These are phyloP conservation scores for Calephelis perditalis DNA, from an alignment of 2,888 invertebrate species.

Conservation along the genomic window DNA sequence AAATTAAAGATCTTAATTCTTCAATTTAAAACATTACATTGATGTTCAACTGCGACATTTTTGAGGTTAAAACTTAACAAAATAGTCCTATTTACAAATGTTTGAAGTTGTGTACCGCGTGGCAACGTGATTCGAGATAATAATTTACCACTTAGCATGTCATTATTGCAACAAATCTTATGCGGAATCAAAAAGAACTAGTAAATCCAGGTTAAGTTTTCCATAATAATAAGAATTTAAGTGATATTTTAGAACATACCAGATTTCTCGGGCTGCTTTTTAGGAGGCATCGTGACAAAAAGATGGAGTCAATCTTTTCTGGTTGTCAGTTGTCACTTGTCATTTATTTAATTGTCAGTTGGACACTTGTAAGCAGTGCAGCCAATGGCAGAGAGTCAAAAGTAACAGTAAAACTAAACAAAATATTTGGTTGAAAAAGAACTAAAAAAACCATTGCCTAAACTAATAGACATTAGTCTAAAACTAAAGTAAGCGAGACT, in stretches of 20 bases:
- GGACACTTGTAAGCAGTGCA: not conserved
- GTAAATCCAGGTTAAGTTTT: not conserved
- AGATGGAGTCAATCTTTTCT: slow-evolving; percentile 50
- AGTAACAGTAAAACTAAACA: no score
- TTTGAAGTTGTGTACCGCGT: slow-evolving; percentile 14
- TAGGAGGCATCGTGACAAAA: slow-evolving; percentile 88
- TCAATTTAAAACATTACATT: no score
- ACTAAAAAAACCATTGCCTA: no score
- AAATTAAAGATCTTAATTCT: no score
- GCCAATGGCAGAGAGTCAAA: no score
- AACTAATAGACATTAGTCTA: no score
- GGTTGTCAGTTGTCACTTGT: not conserved
- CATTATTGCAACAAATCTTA: not conserved
- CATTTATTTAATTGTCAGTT: no score
- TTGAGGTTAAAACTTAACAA: no score
- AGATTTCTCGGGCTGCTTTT: slow-evolving; percentile 91
- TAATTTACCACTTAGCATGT: not conserved
- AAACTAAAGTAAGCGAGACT: no score
- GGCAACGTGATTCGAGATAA: slow-evolving; percentile 4
- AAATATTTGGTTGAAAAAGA: no score
- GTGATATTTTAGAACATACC: slow-evolving; percentile 74
- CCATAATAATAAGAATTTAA: not conserved
- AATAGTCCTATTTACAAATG: not conserved
- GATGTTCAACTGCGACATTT: no score
- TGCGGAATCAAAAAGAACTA: not conserved